Evolutionary conservation across 2,797 vertebrate species (phyloP).

Genomic region (Paramormyrops hopkinsi): DNA sequence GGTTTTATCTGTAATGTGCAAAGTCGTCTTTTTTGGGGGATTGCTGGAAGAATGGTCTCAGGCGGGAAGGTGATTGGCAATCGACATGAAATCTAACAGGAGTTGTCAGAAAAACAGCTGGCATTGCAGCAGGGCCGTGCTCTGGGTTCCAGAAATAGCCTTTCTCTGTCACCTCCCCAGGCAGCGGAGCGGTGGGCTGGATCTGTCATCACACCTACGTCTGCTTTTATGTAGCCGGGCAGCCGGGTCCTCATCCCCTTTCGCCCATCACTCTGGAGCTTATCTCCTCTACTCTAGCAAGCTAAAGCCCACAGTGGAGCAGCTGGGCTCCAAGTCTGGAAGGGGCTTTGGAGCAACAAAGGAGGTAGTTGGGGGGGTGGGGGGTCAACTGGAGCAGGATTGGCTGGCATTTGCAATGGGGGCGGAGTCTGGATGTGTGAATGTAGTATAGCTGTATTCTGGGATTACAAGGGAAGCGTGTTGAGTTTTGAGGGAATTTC

Average conservation of each 20-base stretch:
- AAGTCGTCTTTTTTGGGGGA: neutral
- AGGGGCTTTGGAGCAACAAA: neutral
- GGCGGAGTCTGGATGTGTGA: neutral
- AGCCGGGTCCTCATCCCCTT: neutral
- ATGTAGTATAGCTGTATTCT: neutral
- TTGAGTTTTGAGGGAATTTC: neutral
- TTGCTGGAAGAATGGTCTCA: neutral
- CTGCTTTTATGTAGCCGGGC: neutral
- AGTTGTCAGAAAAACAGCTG: neutral
- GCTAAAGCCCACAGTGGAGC: neutral
- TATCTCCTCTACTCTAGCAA: neutral
- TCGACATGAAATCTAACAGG: neutral
- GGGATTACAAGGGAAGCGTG: neutral
- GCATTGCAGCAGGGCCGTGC: neutral
- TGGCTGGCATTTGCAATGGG: neutral
- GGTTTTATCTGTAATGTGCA: neutral
- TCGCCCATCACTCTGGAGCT: neutral
- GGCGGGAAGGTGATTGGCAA: neutral
- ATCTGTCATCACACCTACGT: constrained; percentile 4
- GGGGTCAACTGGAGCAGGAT: neutral
- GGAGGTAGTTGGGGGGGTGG: neutral
- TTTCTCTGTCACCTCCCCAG: neutral
- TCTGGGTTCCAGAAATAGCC: neutral
- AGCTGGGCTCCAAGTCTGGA: neutral
- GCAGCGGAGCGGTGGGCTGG: neutral